These are phyloP conservation scores for Thripadectes ignobilis DNA, from an alignment of 2,797 vertebrate genomes.

Conservation along the genomic window DNA sequence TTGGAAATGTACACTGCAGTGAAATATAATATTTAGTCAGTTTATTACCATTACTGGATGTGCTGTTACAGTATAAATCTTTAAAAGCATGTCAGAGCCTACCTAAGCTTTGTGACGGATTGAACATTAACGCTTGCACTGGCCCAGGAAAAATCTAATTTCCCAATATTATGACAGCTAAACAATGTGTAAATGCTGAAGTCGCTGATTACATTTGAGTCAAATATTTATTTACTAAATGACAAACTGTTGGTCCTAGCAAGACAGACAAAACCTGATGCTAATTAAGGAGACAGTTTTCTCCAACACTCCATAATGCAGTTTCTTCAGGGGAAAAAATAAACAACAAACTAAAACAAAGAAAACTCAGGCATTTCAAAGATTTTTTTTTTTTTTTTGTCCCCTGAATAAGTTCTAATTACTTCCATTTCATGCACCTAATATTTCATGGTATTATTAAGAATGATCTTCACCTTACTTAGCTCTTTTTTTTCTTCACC, in stretches of 20 bases:
- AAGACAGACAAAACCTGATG: not conserved
- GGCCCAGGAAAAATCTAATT: constrained; percentile 39
- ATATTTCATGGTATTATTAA: not conserved
- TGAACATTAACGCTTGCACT: constrained; percentile 15
- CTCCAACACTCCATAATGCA: not conserved
- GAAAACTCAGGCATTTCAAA: not conserved
- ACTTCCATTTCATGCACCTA: not conserved
- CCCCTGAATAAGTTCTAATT: not conserved
- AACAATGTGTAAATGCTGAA: constrained; percentile 34
- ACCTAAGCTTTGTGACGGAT: constrained; percentile 49
- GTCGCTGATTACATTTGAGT: constrained; percentile 43
- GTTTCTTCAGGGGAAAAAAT: not conserved
- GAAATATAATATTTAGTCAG: constrained; percentile 34
- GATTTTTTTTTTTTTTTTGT: fast-evolving
- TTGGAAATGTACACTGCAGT: not conserved
- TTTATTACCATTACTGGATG: constrained; percentile 45
- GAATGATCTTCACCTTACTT: not conserved
- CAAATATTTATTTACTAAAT: constrained; percentile 52
- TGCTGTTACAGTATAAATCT: constrained; percentile 41
- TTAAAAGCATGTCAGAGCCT: not conserved
- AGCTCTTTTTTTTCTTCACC: not conserved
- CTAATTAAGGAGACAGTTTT: constrained; percentile 20
- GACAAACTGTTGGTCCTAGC: constrained; percentile 28
- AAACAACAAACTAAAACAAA: not conserved
- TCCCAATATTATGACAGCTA: constrained; percentile 32